A percentile compares a stretch with the other conserved stretches of the same genome.
These are phyloP conservation scores for Tenebrio molitor DNA, from an alignment of 1,140 invertebrate genomes.

Conservation along the genomic window DNA sequence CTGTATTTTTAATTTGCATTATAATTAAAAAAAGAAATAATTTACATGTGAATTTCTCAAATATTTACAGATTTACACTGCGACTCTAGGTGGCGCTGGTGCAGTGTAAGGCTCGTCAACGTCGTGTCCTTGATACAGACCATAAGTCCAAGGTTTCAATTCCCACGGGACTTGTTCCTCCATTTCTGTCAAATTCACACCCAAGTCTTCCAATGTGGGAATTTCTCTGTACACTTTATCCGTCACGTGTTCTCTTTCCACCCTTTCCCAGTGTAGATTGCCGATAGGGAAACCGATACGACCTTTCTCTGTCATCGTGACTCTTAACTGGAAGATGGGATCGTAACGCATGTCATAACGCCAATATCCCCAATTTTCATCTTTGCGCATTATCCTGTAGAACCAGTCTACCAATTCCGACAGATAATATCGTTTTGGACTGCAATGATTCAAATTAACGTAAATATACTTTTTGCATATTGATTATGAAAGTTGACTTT, in stretches of 20 bases:
- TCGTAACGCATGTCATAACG: conserved; percentile 80
- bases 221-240: conserved; percentile 76
- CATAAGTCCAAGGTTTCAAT: conserved; percentile 74
- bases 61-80: conserved; percentile 53
- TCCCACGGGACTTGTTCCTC: conserved; percentile 86
- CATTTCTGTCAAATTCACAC: conserved; percentile 80
- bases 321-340: conserved; percentile 77
- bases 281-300: conserved; percentile 76
- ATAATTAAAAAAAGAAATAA: background rate
- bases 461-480: too few species aligned
- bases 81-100: conserved; percentile 71
- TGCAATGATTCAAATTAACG: too few species aligned
- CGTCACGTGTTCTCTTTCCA: conserved; percentile 85
- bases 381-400: conserved; percentile 79
- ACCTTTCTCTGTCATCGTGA: conserved; percentile 73
- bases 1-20: too few species aligned
- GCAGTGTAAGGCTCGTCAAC: conserved; percentile 79
- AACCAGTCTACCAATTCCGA: conserved; percentile 86
- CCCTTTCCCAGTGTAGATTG: conserved; percentile 79
- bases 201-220: conserved; percentile 90
- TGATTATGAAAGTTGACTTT: too few species aligned
- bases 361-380: conserved; percentile 73
- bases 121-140: conserved; percentile 80
- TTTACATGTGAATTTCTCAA: background rate
- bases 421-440: conserved; percentile 85